These are phyloP conservation scores for Nycteola revayana DNA, from an alignment of 2,888 invertebrate species.

Conservation along the genomic window DNA sequence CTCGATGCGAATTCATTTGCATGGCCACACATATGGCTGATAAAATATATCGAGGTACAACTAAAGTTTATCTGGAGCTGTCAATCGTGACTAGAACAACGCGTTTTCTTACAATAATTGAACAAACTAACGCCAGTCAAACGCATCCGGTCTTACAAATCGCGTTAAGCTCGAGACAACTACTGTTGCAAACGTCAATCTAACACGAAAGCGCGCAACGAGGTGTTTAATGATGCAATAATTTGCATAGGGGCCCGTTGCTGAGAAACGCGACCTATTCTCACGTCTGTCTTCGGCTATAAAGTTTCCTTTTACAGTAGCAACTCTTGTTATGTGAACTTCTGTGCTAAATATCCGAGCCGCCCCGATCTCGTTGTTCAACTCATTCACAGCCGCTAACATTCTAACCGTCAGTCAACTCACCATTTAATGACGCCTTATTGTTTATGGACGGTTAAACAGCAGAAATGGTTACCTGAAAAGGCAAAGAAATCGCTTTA, in stretches of 20 bases:
- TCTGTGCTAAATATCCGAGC: conserved; percentile 43
- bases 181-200: conserved; percentile 59
- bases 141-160: conserved; percentile 65
- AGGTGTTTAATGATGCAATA: conserved; percentile 80
- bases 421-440: conserved; percentile 55
- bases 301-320: conserved; percentile 58
- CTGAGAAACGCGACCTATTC: conserved; percentile 62
- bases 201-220: conserved; percentile 63
- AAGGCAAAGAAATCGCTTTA: conserved; percentile 49
- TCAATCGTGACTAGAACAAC: conserved; percentile 34
- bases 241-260: conserved; percentile 75
- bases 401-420: conserved; percentile 38
- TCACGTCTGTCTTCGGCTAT: conserved; percentile 66
- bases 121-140: conserved; percentile 70
- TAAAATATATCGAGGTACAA: conserved; percentile 15
- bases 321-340: conserved; percentile 57
- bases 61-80: conserved; percentile 21
- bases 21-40: conserved; percentile 17
- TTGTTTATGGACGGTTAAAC: conserved; percentile 46
- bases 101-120: conserved; percentile 53
- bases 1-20: conserved; percentile 25
- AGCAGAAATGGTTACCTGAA: conserved; percentile 64
- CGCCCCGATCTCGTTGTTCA: conserved; percentile 25
- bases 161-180: conserved; percentile 43
- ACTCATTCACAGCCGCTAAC: conserved; percentile 31